Base-by-base conservation (phyloP, 2,888 invertebrate species). In the Lepetodrilus schrolli region DNA sequence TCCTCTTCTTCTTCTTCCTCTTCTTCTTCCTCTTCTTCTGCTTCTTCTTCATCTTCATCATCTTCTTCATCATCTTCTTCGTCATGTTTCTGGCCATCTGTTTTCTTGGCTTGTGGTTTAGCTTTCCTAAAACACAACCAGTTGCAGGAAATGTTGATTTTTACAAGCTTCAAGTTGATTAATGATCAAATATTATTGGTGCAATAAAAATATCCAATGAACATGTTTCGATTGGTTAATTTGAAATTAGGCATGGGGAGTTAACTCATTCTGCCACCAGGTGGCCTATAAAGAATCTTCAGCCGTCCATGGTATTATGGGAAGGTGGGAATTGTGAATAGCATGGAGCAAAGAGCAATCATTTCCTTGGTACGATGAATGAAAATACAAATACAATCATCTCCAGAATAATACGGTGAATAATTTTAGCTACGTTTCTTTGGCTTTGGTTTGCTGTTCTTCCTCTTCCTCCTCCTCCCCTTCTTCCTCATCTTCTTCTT, bases 21-120 rank as follows among this genome's bases (percentile, higher is more conserved):
- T 20, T 76, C 72, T 8, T 79, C 77, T 30, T 79, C 77, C 5
- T 73, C 79, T 4, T 77, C 77, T 37, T 76, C 77, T 17, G 77
- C 75, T 13, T 77, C 73, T 1, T 72, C 69, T 20, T 36, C 37
- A 1, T 48, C 47, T n/a, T 66, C 65, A n/a, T 48, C 47, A 13
- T 48, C 51, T 50, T 48, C 51, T 21, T 51, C 51, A n/a, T 51
- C 69, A 50, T 51, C 73, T 30, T 69, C 51, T 48, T 68, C 58
- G 20, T 47, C 47, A 4, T 47, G n/a, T 7, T 47, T n/a, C n/a
- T n/a, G n/a, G n/a, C n/a, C 48, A 4, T 48, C 58, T 58, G 26
- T 34, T 58, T 23, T 34, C 13, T n/a, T 30, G 26, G 58, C 4
- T 30, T 2, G 48, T 20, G 30, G n/a, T 17, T 34, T 58, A n/a